Percentiles rank a stretch among this genome's conserved stretches.
phyloP scores from a whole-genome alignment of 1,140 invertebrate species.

The Calliphora vicina region DNA sequence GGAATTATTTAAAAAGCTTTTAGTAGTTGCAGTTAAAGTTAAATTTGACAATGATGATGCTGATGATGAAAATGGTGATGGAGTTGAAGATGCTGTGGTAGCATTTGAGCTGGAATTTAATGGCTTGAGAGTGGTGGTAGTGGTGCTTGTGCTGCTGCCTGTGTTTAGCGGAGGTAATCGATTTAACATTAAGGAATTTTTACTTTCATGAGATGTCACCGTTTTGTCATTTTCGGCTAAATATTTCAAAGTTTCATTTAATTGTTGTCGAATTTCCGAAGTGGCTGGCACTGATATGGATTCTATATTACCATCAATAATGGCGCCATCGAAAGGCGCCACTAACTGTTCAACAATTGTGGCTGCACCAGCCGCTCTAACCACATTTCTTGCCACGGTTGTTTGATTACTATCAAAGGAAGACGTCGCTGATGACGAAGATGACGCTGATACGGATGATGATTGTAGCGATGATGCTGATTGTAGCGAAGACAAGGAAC shows the following conservation, averaged over 20 bases:
- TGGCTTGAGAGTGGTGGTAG: not conserved
- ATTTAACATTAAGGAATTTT: constrained; percentile 24
- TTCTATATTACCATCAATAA: constrained; percentile 53
- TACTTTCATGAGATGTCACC: not conserved
- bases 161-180: not conserved
- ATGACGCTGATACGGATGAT: constrained; percentile 30
- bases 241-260: constrained; percentile 36
- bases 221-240: constrained; percentile 27
- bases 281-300: constrained; percentile 58
- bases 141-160: not conserved
- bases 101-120: not conserved
- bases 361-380: constrained; percentile 35
- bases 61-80: not conserved
- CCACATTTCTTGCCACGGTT: not conserved
- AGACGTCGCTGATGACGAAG: not conserved
- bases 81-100: not conserved
- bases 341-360: constrained; percentile 43
- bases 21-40: not conserved
- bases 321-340: constrained; percentile 47
- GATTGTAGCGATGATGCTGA: constrained; percentile 42
- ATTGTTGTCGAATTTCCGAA: constrained; percentile 34
- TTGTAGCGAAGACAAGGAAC: not conserved
- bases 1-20: constrained; percentile 31
- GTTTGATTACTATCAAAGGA: constrained; percentile 27
- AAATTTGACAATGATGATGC: not conserved